Evolutionary conservation across 1,140 invertebrate species (phyloP).

Genomic region (Theocolax elegans): DNA sequence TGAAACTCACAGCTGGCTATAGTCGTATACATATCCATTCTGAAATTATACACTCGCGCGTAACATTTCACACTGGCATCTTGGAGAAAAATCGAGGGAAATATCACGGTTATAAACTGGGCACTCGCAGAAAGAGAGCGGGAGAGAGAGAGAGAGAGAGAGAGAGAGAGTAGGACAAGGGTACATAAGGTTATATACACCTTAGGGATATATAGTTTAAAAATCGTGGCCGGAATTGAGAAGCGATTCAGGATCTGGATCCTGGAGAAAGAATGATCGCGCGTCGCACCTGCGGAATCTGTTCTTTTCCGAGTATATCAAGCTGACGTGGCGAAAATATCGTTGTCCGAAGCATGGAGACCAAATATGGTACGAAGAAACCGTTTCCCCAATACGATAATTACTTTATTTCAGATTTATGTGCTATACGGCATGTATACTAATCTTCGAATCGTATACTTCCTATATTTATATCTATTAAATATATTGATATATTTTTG

Average conservation of each 20-base stretch:
- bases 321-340: slow-evolving; percentile 24
- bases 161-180: background rate
- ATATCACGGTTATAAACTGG: too few relatives aligned
- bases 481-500: too few relatives aligned
- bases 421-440: too few relatives aligned
- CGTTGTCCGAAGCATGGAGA: background rate
- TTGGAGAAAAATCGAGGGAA: too few relatives aligned
- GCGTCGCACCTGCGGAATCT: background rate
- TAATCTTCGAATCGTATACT: too few relatives aligned
- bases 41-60: too few relatives aligned
- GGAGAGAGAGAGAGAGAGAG: background rate
- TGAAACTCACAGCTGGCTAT: slow-evolving; percentile 32
- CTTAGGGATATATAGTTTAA: slow-evolving; percentile 12
- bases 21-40: too few relatives aligned
- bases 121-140: too few relatives aligned
- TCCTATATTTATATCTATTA: too few relatives aligned
- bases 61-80: too few relatives aligned
- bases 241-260: slow-evolving; percentile 55
- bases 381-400: slow-evolving; percentile 65
- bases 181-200: background rate
- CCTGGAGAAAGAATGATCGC: too few relatives aligned
- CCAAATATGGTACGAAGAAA: slow-evolving; percentile 61
- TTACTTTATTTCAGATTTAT: slow-evolving; percentile 67
- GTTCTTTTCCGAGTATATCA: background rate
- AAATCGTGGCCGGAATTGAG: slow-evolving; percentile 48